Base-by-base conservation (phyloP, 1,140 invertebrate genomes). In the Dryas iulia region DNA sequence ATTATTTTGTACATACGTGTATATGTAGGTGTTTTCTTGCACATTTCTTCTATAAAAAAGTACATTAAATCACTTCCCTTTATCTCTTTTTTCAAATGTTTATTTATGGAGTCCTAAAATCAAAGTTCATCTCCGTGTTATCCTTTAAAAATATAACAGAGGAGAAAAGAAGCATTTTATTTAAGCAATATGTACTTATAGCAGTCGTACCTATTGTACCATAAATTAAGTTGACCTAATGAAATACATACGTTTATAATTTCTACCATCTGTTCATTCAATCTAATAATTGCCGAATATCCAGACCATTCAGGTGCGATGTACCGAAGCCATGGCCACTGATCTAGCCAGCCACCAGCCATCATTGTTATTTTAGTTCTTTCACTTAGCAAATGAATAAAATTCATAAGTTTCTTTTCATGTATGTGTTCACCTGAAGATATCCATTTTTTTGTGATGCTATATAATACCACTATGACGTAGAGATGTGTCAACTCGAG, bases 1-100 rank as follows among this genome's bases (percentile, higher is more conserved):
- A n/a, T n/a, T n/a, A n/a, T n/a, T n/a, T n/a, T 8, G 6, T 12
- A 77, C 69, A 82, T 90, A 95, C 94, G 93, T 61, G 93, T 94
- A 72, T 95, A 96, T 7, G 91, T 92, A 3, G 89, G 86, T 14
- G 87, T 81, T 1, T 87, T 79, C 18, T 86, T 57, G 30, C 94
- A 81, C 92, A 96, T 95, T 92, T 96, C 94, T 28, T 93, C 88
- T 3, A 98, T 89, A 81, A 95, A 97, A 30, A 94, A 93, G 77
- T 96, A 96, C 39, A 98, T 96, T 24, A 97, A 94, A 79, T 97
- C 96, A 14, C 93, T 84, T 26, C 93, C 82, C 47, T 69, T 56
- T 8, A 88, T 63, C 23, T 73, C 62, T 53, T 81, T 79, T n/a
- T 73, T 82, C 69, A 86, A 86, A 67, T 92, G 90, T 64, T 86